Evolutionary conservation across 2,113 vertebrate species (phyloP).

Genomic region (Okapia johnstoni): DNA sequence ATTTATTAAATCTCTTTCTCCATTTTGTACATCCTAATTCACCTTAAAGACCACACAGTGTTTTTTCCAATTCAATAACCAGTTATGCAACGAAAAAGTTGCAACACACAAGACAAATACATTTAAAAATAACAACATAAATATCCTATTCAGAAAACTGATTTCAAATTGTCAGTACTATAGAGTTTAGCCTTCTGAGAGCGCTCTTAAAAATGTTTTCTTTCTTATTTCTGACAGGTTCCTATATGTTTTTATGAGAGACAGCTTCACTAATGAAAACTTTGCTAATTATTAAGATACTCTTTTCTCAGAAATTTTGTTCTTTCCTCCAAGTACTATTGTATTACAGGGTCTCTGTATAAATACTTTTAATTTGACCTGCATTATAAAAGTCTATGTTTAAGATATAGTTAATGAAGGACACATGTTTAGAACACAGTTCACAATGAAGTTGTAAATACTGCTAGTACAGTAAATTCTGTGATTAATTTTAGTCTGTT

Average conservation of each 20-base stretch:
- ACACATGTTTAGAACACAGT: constrained; percentile 80
- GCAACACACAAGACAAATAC: background rate
- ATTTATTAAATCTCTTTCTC: background rate
- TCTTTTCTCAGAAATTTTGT: constrained; percentile 57
- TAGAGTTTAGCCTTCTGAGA: constrained; percentile 23
- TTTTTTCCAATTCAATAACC: background rate
- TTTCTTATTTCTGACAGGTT: background rate
- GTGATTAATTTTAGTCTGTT: constrained; percentile 80
- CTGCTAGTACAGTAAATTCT: constrained; percentile 74
- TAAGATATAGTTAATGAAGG: constrained; percentile 80
- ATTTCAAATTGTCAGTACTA: constrained; percentile 21
- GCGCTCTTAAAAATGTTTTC: constrained; percentile 47
- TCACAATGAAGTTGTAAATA: constrained; percentile 83
- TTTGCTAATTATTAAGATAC: constrained; percentile 64
- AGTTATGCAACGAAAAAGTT: background rate
- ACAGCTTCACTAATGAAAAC: constrained; percentile 53
- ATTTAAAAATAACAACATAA: background rate
- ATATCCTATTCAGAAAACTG: constrained; percentile 29
- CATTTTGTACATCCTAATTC: background rate
- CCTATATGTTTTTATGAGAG: constrained; percentile 25
- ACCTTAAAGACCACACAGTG: background rate
- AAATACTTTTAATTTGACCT: constrained; percentile 74
- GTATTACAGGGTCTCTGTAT: constrained; percentile 61
- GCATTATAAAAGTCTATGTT: constrained; percentile 70
- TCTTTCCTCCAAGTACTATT: constrained; percentile 49